A percentile compares a stretch with the other conserved stretches of the same genome.
These are phyloP conservation scores for Amitus sp. DNA, from an alignment of 2,888 invertebrate genomes.

Conservation along the genomic window DNA sequence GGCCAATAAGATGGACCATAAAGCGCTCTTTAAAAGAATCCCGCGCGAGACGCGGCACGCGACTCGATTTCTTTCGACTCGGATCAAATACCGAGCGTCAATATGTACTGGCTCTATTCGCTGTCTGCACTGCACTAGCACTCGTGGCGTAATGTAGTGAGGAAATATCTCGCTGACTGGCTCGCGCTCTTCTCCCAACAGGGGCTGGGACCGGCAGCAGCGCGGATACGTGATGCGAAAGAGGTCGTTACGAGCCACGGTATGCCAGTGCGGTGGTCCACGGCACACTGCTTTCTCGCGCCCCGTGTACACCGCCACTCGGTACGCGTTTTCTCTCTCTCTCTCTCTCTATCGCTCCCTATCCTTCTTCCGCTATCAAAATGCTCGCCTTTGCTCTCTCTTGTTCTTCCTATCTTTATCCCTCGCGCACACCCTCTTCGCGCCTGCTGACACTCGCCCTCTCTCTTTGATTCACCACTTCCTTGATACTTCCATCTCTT, in stretches of 20 bases:
- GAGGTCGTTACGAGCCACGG: constrained; percentile 64
- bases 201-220: constrained; percentile 35
- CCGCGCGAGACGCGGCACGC: constrained; percentile 61
- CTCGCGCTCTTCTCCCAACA: constrained; percentile 47
- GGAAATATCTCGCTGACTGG: constrained; percentile 16
- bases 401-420: constrained; percentile 22
- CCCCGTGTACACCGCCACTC: constrained; percentile 67
- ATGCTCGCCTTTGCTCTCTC: constrained; percentile 49
- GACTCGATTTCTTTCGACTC: constrained; percentile 48
- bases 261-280: constrained; percentile 71
- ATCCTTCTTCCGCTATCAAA: too few species aligned
- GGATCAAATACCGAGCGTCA: background rate
- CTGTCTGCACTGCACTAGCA: constrained; percentile 59
- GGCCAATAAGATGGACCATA: constrained; percentile 61
- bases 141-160: constrained; percentile 54
- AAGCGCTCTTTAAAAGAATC: constrained; percentile 51
- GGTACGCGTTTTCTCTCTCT: constrained; percentile 61
- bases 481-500: constrained; percentile 42
- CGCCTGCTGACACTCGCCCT: constrained; percentile 32
- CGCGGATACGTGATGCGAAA: constrained; percentile 40
- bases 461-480: constrained; percentile 40
- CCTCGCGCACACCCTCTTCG: constrained; percentile 39
- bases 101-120: constrained; percentile 5
- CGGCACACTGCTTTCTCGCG: constrained; percentile 74
- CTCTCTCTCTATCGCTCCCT: constrained; percentile 17